Evolutionary conservation across 1,140 invertebrate genomes (phyloP).

Genomic region (Drosophila triauraria): DNA sequence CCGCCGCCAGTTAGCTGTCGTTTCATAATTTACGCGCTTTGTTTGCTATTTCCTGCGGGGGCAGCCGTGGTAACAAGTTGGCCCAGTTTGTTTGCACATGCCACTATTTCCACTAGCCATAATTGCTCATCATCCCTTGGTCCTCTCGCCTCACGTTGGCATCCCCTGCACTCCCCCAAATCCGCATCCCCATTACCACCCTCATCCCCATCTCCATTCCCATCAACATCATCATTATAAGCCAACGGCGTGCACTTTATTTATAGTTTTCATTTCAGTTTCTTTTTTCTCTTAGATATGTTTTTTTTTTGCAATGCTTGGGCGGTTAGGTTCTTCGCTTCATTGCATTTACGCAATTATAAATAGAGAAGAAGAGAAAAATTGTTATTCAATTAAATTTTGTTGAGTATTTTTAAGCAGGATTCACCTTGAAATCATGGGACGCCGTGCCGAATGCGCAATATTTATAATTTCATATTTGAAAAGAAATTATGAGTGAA

Average conservation of each 20-base stretch:
- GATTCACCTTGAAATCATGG: slow-evolving; percentile 55
- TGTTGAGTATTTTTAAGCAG: slow-evolving; percentile 46
- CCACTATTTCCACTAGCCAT: slow-evolving; percentile 60
- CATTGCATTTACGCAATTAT: slow-evolving; percentile 72
- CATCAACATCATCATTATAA: slow-evolving; percentile 32
- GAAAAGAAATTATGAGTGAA: background rate
- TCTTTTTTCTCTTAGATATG: slow-evolving; percentile 14
- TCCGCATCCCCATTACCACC: too few species aligned
- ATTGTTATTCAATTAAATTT: slow-evolving; percentile 62
- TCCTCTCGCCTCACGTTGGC: slow-evolving; percentile 14
- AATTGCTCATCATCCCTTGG: slow-evolving; percentile 63
- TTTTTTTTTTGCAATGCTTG: slow-evolving; percentile 42
- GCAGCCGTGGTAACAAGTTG: slow-evolving; percentile 59
- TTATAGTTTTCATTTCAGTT: slow-evolving; percentile 54
- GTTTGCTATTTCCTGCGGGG: slow-evolving; percentile 77
- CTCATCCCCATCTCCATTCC: slow-evolving; percentile 35
- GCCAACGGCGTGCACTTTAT: slow-evolving; percentile 57
- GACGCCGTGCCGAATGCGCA: slow-evolving; percentile 28
- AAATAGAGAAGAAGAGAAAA: slow-evolving; percentile 51
- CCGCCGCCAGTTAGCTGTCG: slow-evolving; percentile 73
- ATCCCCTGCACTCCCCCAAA: background rate
- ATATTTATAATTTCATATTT: background rate
- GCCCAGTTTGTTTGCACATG: slow-evolving; percentile 56
- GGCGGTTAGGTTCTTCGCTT: slow-evolving; percentile 54
- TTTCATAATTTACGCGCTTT: slow-evolving; percentile 82